Evolutionary conservation across 2,797 vertebrate species (phyloP), one percentile per base, ranked within the genome.

Genomic region (Pelochelys cantorii): DNA sequence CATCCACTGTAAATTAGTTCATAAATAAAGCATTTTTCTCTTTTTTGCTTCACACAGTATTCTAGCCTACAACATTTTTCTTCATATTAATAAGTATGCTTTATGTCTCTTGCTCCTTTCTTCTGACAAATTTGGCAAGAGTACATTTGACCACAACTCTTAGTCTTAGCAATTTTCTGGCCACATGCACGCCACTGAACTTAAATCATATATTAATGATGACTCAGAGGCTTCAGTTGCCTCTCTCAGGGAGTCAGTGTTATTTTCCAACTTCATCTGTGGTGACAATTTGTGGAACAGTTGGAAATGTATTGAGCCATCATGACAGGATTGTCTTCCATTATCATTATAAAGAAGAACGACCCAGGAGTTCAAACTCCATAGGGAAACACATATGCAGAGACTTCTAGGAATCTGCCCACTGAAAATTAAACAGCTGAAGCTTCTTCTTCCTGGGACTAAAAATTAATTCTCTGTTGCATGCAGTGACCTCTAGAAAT

Each of bases 171-270:
- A 53, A 22, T 79, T 93, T 89, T 15, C 82, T 14, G 54, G 81
- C 29, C 22, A 4, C 48, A 0, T 5, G 4, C n/a, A 23, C 25
- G 78, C 48, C 52, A 5, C 23, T 54, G 25, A 54, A 79, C 53
- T 34, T 31, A 74, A 84, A 18, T 14, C 48, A 34, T 11, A 1
- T 2, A 4, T 29, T 25, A 42, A 2, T 1, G 77, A 79, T 20
- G 71, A 91, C n/a, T 65, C 79, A 84, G 79, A 56, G 79, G 83
- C 54, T 90, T 95, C 79, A 79, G 71, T 82, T 88, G 62, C 37
- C 78, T 84, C 62, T 56, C 85, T 78, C 59, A 15, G 62, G 0
- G 14, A 92, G 4, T 10, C 18, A 77, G 37, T 82, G 95, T 91
- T 29, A 52, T 86, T 92, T 57, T 89, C 90, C 84, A 23, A 23